A percentile compares a stretch with the other conserved stretches of the same genome.
Conservation (phyloP, 2,113 vertebrate genomes). For the Dunckerocampus dactyliophorus region DNA sequence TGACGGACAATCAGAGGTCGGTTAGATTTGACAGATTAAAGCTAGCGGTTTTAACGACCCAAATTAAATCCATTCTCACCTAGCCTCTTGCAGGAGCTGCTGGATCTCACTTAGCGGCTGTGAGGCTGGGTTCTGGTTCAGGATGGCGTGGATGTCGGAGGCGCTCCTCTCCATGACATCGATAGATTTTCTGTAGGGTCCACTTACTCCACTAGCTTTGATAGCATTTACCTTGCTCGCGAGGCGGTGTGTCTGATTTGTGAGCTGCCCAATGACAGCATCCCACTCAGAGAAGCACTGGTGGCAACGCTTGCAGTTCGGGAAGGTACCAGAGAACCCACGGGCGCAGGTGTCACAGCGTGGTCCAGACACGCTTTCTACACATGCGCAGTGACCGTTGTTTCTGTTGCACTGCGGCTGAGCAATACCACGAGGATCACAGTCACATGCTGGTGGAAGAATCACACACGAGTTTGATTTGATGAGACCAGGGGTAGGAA, state of each 20-base stretch:
- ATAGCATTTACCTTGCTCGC: constrained; percentile 84
- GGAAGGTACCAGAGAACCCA: constrained; percentile 87
- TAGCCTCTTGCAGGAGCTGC: constrained; percentile 85
- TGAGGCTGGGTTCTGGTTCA: constrained; percentile 83
- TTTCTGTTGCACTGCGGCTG: constrained; percentile 82
- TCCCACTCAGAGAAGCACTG: constrained; percentile 94
- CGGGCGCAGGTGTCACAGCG: constrained; percentile 87
- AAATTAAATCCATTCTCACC: constrained; percentile 67
- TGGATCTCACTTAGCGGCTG: constrained; percentile 87
- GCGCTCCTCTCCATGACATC: constrained; percentile 79
- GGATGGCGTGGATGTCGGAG: constrained; percentile 74
- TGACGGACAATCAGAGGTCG: constrained; percentile 48
- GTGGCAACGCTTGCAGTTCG: constrained; percentile 86
- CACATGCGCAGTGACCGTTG: constrained; percentile 83
- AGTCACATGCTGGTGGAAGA: constrained; percentile 82
- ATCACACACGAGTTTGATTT: not conserved
- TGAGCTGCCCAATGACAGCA: constrained; percentile 76
- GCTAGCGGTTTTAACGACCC: not conserved
- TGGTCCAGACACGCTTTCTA: constrained; percentile 80
- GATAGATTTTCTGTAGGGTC: constrained; percentile 82
- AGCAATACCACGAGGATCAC: constrained; percentile 81
- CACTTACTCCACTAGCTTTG: constrained; percentile 82
- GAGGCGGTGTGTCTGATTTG: constrained; percentile 86
- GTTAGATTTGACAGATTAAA: not conserved
- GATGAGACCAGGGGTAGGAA: too few relatives aligned